These are phyloP conservation scores for Mercenaria mercenaria DNA, from an alignment of 1,140 invertebrate species.

Conservation along the genomic window DNA sequence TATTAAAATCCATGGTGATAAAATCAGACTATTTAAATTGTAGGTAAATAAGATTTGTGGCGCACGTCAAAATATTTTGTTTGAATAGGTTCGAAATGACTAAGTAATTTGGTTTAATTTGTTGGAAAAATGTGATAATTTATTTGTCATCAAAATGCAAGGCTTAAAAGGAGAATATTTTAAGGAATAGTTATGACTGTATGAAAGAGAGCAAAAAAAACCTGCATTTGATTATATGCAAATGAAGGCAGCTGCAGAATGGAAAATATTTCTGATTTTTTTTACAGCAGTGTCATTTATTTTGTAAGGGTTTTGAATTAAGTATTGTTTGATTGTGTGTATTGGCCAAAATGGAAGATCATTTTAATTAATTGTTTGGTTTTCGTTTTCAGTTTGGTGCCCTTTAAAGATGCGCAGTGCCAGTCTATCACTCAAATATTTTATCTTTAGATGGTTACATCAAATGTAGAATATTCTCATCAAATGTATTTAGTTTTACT, in stretches of 20 bases:
- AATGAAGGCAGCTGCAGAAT: constrained; percentile 4
- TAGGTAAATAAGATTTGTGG: constrained; percentile 44
- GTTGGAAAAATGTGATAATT: constrained; percentile 20
- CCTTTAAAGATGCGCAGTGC: too few species aligned
- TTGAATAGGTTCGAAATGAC: constrained; percentile 21
- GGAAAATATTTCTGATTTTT: background rate
- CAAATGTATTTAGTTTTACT: too few species aligned
- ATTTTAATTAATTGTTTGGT: too few species aligned
- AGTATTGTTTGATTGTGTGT: background rate
- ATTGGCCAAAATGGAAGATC: background rate
- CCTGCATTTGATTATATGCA: constrained; percentile 45
- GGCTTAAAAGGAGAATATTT: background rate
- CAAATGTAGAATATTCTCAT: too few species aligned
- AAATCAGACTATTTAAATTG: constrained; percentile 43
- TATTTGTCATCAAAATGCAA: constrained; percentile 8
- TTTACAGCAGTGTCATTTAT: background rate
- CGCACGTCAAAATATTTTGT: constrained; percentile 44
- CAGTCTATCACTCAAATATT: too few species aligned
- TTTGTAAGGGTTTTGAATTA: background rate
- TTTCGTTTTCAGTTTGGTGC: too few species aligned
- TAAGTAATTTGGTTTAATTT: constrained; percentile 40
- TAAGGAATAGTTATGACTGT: constrained; percentile 4
- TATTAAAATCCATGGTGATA: constrained; percentile 47
- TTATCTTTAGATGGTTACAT: too few species aligned
- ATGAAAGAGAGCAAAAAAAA: background rate